Percentiles rank a stretch among this genome's conserved stretches.
Conservation (phyloP, 2,888 invertebrate genomes). For the Bimastos eiseni region DNA sequence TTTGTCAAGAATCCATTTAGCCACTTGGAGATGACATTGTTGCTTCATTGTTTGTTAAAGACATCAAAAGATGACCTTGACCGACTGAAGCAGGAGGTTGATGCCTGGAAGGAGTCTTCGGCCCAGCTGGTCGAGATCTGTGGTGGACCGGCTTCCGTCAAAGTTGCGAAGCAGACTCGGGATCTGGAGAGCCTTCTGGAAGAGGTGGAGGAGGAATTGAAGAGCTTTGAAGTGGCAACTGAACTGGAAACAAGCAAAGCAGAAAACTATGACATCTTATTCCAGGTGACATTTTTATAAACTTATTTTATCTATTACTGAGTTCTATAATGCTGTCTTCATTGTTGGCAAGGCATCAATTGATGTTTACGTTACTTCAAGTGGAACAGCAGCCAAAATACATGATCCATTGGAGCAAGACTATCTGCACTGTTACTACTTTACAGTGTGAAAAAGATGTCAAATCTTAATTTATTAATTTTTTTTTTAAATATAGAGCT, state of each 20-base stretch:
- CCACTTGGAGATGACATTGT: neutral
- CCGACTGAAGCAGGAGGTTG: slow-evolving; percentile 24
- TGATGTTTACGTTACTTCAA: neutral
- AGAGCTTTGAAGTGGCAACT: slow-evolving; percentile 56
- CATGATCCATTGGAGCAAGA: too few relatives aligned
- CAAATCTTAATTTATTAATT: too few relatives aligned
- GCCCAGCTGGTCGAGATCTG: slow-evolving; percentile 22
- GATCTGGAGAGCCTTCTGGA: slow-evolving; percentile 57
- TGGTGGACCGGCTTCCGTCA: slow-evolving; percentile 20
- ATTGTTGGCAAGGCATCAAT: neutral
- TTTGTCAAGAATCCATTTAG: too few relatives aligned
- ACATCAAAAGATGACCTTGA: slow-evolving; percentile 27
- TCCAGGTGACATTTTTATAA: slow-evolving; percentile 52
- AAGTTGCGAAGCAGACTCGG: slow-evolving; percentile 26
- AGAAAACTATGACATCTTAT: slow-evolving; percentile 54
- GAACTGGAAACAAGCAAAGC: slow-evolving; percentile 54
- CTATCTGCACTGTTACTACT: too few relatives aligned
- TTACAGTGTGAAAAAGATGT: too few relatives aligned
- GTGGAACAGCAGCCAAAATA: too few relatives aligned
- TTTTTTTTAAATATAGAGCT: too few relatives aligned
- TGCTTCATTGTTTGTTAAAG: slow-evolving; percentile 17
- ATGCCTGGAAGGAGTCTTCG: slow-evolving; percentile 31
- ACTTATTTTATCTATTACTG: neutral
- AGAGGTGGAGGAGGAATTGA: slow-evolving; percentile 57
- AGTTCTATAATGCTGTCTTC: neutral